Evolutionary conservation across 2,113 vertebrate genomes (phyloP), one percentile per base, ranked within the genome.

Genomic region (Garra rufa): DNA sequence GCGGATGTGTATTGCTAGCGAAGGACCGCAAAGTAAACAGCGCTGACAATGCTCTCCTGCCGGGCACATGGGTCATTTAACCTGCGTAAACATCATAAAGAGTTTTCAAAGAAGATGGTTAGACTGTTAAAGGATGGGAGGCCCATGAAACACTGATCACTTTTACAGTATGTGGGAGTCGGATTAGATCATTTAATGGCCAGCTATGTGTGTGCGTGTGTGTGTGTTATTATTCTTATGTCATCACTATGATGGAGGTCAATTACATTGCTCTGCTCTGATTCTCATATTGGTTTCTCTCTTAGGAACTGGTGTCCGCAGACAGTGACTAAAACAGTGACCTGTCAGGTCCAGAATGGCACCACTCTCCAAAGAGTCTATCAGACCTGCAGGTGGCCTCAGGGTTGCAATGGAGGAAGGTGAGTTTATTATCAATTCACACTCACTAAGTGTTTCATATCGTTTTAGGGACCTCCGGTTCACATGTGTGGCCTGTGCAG

Each of bases 301-400:
- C 75, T n/a, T 93, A 99, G 98, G 90, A 99, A 97, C 90, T 99
- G 98, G 98, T 99, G 98, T 92, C 95, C 97, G 0, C 96, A 98
- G 17, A 94, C 95, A 0, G 95, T 97, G 87, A 97, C 95, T 8
- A 95, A 96, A 87, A 97, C 95, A 0, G 93, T 98, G 88, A 97
- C 96, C 0, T 99, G 98, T 93, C 97, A 97, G 17, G 92, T 98
- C 41, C 98, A 98, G 89, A 99, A 99, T 5, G 98, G 98, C 81
- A 99, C 97, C 3, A 91, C 95, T 82, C 94, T 99, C 63, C 98
- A 99, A 91, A 92, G 96, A 5, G 95, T 99, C 2, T 97, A 98
- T 89, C 98, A 97, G 93, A 95, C 94, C 11, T 99, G 98, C 91
- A 96, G 95, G 81, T 99, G 97, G 98, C 96, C 97, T 1, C 94